Conservation (phyloP, 1,140 invertebrate species). For the Solenopsis fugax region DNA sequence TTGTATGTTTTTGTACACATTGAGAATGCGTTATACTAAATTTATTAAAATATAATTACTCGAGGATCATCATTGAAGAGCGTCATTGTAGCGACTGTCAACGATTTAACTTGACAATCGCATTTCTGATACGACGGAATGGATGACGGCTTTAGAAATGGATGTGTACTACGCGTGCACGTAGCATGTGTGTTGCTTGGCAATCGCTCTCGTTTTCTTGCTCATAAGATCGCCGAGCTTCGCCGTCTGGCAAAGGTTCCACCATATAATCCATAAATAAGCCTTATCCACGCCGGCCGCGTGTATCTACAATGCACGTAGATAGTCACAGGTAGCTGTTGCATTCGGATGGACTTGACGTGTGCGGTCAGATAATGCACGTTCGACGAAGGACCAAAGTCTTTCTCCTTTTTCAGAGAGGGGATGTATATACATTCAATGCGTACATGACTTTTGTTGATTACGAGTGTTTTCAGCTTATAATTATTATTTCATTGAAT, state of each 20-base stretch:
- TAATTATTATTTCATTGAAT: too few species aligned
- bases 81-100: not conserved
- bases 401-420: not conserved
- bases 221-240: constrained; percentile 45
- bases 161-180: constrained; percentile 35
- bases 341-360: not conserved
- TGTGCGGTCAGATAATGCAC: constrained; percentile 66
- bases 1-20: not conserved
- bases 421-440: constrained; percentile 11
- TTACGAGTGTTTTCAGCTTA: not conserved
- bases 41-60: not conserved
- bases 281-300: constrained; percentile 57
- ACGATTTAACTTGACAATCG: not conserved
- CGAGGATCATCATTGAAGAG: not conserved
- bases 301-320: constrained; percentile 46
- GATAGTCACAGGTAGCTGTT: constrained; percentile 49
- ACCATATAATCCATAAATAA: constrained; percentile 82
- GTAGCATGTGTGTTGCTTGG: constrained; percentile 62
- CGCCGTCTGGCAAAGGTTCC: constrained; percentile 72
- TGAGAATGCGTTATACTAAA: not conserved
- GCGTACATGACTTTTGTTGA: not conserved
- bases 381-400: constrained; percentile 15
- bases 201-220: constrained; percentile 41
- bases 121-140: not conserved
- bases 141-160: not conserved